Percentiles rank a stretch among this genome's conserved stretches.
phyloP scores from a whole-genome alignment of 2,888 invertebrate genomes.

The Cacoxenus indagator region DNA sequence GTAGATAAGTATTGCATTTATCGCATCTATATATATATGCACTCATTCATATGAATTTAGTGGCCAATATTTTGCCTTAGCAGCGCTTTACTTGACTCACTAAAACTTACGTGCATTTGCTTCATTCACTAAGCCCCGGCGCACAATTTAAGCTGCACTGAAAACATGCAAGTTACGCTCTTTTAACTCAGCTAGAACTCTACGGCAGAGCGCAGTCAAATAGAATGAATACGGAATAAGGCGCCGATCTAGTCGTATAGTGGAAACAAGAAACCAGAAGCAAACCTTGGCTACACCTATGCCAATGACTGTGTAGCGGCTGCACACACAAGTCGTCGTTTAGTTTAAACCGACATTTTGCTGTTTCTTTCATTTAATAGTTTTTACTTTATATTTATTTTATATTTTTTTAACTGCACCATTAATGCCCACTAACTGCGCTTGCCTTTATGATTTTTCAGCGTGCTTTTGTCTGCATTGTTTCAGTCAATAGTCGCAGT shows the following conservation, averaged over 20 bases:
- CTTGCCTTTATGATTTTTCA: background rate
- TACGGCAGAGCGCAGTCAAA: too few relatives aligned
- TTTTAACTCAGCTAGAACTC: background rate
- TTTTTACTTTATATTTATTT: background rate
- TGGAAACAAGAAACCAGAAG: too few relatives aligned
- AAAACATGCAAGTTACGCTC: background rate
- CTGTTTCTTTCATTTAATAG: too few relatives aligned
- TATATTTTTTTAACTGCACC: background rate
- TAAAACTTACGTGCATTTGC: background rate
- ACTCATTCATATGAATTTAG: constrained; percentile 13
- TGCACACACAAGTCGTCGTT: background rate
- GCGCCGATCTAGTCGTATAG: too few relatives aligned
- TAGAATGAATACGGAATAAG: too few relatives aligned
- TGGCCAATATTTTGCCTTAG: background rate
- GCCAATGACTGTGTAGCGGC: background rate
- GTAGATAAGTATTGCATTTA: background rate
- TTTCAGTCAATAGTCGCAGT: constrained; percentile 10
- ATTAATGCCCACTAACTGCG: background rate
- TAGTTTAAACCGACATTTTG: background rate
- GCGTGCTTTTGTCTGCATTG: constrained; percentile 11
- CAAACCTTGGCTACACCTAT: background rate
- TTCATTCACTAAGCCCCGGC: background rate
- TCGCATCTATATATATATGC: background rate
- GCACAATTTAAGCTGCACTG: constrained; percentile 1
- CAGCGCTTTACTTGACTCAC: background rate